These are phyloP conservation scores for Knipowitschia caucasica DNA, from an alignment of 2,797 vertebrate genomes.

Conservation along the genomic window DNA sequence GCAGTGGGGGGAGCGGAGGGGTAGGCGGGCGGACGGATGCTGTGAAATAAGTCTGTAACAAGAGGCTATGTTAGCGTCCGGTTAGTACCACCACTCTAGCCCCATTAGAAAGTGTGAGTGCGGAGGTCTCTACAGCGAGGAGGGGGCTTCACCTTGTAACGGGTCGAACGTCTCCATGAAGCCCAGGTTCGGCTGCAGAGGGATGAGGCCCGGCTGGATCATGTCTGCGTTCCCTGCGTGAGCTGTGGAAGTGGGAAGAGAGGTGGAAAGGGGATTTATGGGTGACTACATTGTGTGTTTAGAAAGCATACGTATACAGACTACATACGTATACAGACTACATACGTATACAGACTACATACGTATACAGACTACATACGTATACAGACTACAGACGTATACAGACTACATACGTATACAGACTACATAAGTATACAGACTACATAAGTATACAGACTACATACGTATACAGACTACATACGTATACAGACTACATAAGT, in stretches of 20 bases:
- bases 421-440: too few relatives aligned
- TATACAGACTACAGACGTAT: too few relatives aligned
- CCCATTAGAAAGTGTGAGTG: constrained; percentile 54
- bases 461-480: too few relatives aligned
- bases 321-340: too few relatives aligned
- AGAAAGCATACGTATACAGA: too few relatives aligned
- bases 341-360: too few relatives aligned
- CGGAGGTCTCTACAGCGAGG: constrained; percentile 2
- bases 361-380: too few relatives aligned
- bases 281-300: neutral
- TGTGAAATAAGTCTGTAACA: constrained; percentile 91
- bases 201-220: constrained; percentile 97
- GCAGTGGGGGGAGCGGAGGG: constrained; percentile 73
- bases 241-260: constrained; percentile 62
- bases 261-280: neutral
- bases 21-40: constrained; percentile 80
- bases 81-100: constrained; percentile 62
- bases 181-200: constrained; percentile 95
- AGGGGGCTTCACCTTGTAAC: constrained; percentile 83
- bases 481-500: too few relatives aligned
- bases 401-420: too few relatives aligned
- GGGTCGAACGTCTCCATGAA: constrained; percentile 98
- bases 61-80: constrained; percentile 68
- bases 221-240: constrained; percentile 96
- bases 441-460: too few relatives aligned